Percentiles rank a stretch among this genome's conserved stretches.
Evolutionary conservation across 2,888 invertebrate species (phyloP).

Genomic region (Drosophila hamatofila): DNA sequence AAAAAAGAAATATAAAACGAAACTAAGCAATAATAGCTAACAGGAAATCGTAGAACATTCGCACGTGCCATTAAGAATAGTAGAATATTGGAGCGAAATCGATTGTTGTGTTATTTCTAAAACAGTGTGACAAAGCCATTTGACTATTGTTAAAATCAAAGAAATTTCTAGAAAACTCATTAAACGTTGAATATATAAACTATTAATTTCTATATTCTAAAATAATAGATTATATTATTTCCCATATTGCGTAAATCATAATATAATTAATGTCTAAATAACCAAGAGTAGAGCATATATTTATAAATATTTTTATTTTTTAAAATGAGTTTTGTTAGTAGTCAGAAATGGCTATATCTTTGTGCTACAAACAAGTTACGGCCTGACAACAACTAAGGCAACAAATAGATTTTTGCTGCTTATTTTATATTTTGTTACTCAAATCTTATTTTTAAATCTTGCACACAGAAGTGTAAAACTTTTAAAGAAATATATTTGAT

Average conservation of each 20-base stretch:
- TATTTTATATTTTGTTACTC: not conserved
- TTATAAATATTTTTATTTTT: too few relatives aligned
- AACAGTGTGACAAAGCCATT: conserved; percentile 44
- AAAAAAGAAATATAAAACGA: not conserved
- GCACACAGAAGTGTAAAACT: not conserved
- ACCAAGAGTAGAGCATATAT: too few relatives aligned
- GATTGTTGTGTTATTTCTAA: conserved; percentile 16
- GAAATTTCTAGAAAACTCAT: not conserved
- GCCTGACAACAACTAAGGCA: too few relatives aligned
- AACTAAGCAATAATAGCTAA: conserved; percentile 29
- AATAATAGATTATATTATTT: too few relatives aligned
- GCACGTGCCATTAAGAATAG: conserved; percentile 61
- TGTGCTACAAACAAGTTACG: too few relatives aligned
- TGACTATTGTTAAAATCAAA: not conserved
- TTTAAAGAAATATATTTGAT: not conserved
- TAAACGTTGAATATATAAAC: not conserved
- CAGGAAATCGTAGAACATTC: conserved; percentile 67
- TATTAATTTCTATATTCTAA: too few relatives aligned
- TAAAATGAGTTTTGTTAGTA: too few relatives aligned
- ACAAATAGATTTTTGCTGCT: not conserved
- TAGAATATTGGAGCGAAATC: conserved; percentile 57
- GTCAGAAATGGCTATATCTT: too few relatives aligned
- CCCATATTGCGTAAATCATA: too few relatives aligned
- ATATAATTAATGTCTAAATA: too few relatives aligned
- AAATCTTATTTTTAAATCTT: not conserved